Conservation (phyloP, 2,797 vertebrate genomes). For the Alca torda region DNA sequence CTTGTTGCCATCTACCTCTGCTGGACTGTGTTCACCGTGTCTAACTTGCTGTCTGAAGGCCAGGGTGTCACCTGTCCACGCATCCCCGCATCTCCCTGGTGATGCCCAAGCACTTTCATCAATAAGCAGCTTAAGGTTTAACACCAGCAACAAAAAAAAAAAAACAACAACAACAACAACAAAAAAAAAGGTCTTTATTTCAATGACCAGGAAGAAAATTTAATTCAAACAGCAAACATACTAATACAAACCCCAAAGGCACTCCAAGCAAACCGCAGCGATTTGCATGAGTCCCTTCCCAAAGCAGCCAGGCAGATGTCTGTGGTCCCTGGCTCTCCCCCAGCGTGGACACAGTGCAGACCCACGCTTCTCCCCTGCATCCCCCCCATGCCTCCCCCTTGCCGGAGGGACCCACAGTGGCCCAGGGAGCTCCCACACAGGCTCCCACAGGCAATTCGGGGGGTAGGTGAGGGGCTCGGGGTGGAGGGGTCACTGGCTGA, state of each 20-base stretch:
- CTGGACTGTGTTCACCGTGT: no score
- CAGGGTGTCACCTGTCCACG: fast-evolving
- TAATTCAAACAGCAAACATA: not conserved
- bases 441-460: not conserved
- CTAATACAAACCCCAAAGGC: not conserved
- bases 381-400: not conserved
- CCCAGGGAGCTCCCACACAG: not conserved
- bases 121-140: not conserved
- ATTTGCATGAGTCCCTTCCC: not conserved
- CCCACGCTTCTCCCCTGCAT: not conserved
- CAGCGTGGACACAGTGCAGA: fast-evolving
- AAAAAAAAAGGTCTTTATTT: slow-evolving; percentile 25
- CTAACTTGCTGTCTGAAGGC: not conserved
- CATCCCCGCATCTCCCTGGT: not conserved
- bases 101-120: not conserved
- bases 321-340: not conserved
- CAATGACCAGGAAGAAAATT: not conserved
- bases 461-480: not conserved
- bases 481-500: not conserved
- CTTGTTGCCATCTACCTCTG: not conserved
- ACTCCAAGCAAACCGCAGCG: not conserved
- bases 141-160: not conserved
- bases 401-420: not conserved
- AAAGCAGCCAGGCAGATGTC: not conserved
- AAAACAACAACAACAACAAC: not conserved